These are phyloP conservation scores for Crioceris asparagi DNA, from an alignment of 2,888 invertebrate genomes.

Conservation along the genomic window DNA sequence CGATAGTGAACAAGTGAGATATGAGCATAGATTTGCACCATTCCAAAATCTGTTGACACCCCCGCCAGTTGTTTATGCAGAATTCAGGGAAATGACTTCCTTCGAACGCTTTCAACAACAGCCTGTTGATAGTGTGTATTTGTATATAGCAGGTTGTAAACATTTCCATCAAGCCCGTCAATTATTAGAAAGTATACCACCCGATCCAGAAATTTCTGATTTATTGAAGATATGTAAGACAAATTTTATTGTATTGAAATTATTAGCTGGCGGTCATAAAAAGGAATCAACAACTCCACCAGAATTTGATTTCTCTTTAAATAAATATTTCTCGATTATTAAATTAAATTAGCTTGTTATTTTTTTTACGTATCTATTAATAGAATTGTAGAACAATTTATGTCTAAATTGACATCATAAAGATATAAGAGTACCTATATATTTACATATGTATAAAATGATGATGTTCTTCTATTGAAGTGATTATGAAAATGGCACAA, in stretches of 20 bases:
- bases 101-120: conserved; percentile 46
- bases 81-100: conserved; percentile 77
- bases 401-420: too few species aligned
- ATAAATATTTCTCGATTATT: conserved; percentile 85
- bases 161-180: conserved; percentile 87
- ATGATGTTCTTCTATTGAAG: too few species aligned
- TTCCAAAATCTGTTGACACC: conserved; percentile 79
- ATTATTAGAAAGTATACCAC: conserved; percentile 70
- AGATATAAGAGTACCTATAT: too few species aligned
- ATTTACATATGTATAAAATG: too few species aligned
- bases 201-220: conserved; percentile 70
- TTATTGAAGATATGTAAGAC: conserved; percentile 87
- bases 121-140: conserved; percentile 42
- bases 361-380: too few species aligned
- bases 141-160: conserved; percentile 78
- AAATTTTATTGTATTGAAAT: conserved; percentile 89
- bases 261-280: conserved; percentile 87
- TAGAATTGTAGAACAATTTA: too few species aligned
- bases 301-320: conserved; percentile 83
- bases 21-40: conserved; percentile 87
- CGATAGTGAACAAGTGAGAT: conserved; percentile 88
- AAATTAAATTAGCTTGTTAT: conserved; percentile 43
- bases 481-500: too few species aligned
- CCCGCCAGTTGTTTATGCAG: conserved; percentile 82
- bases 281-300: conserved; percentile 75